A percentile compares a stretch with the other conserved stretches of the same genome.
These are phyloP conservation scores for Cantharis flavilabris DNA, from an alignment of 2,888 invertebrate species.

Conservation along the genomic window DNA sequence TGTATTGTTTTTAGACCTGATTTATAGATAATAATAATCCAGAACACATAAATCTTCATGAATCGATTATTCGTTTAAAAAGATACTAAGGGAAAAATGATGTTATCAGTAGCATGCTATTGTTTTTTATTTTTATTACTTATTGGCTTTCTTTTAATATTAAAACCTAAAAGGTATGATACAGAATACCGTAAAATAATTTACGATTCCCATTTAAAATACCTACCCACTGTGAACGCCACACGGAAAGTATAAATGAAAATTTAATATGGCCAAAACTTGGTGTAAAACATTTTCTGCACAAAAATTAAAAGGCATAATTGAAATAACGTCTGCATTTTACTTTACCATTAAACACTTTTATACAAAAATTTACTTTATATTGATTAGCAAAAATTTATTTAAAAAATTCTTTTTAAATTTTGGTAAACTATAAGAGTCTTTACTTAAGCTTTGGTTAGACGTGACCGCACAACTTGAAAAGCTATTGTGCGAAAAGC, in stretches of 20 bases:
- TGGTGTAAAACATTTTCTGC: neutral
- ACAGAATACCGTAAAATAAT: constrained; percentile 6
- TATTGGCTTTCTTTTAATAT: constrained; percentile 9
- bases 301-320: neutral
- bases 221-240: neutral
- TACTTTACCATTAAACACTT: neutral
- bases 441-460: neutral
- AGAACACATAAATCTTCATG: neutral
- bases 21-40: neutral
- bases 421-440: neutral
- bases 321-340: neutral
- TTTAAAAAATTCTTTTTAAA: neutral
- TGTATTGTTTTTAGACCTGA: neutral
- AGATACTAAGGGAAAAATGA: neutral
- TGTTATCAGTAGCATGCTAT: neutral
- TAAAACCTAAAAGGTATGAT: constrained; percentile 6
- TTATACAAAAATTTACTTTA: too few species aligned
- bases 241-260: constrained; percentile 6
- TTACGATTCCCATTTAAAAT: neutral
- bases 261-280: constrained; percentile 1
- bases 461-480: neutral
- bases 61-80: neutral
- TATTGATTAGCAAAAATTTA: neutral
- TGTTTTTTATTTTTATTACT: neutral
- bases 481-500: neutral